Base-by-base conservation (phyloP, 2,797 vertebrate genomes). In the Chaetophractus vellerosus region DNA sequence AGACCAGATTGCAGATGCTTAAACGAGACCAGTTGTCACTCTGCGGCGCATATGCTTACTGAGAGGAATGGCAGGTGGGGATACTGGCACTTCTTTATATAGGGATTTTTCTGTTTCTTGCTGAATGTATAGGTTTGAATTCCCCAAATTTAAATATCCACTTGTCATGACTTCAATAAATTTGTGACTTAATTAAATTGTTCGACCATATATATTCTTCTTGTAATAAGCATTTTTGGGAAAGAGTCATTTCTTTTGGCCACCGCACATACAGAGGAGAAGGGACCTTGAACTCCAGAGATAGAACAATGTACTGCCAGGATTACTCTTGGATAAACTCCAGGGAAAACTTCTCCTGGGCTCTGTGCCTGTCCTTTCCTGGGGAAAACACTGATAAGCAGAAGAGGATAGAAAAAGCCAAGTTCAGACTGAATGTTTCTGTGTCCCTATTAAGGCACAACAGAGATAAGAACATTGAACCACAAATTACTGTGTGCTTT, bases 281-380 rank as follows among this genome's bases (percentile, higher is more conserved):
- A 96, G 81, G 85, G 90, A 96, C 95, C 96, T 98, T 97, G 96
- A 96, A 96, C 88, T 97, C 84, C 89, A 93, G 91, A 96, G 88
- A 19, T 79, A 95, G 93, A 97, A 83, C 87, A 76, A 72, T 95
- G 84, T 90, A n/a, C 69, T 91, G 63, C 55, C 59, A 80, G 76
- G 96, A 88, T 96, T 92, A 90, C 41, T 91, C 95, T 91, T 97
- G 97, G 95, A 87, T 93, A 76, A 63, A 48, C 68, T 92, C 63
- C 92, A 97, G 91, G 93, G 80, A 97, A 87, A 94, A 79, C 41
- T 18, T 88, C 72, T 50, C 59, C 78, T 28, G 80, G 90, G 86
- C 91, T 95, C 79, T 59, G 84, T 95, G 94, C 75, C 68, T 96
- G 80, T 66, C 72, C 81, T 63, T 95, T n/a, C 66, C 14, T 88